Base-by-base conservation (phyloP, 2,113 vertebrate genomes). In the Passer domesticus region DNA sequence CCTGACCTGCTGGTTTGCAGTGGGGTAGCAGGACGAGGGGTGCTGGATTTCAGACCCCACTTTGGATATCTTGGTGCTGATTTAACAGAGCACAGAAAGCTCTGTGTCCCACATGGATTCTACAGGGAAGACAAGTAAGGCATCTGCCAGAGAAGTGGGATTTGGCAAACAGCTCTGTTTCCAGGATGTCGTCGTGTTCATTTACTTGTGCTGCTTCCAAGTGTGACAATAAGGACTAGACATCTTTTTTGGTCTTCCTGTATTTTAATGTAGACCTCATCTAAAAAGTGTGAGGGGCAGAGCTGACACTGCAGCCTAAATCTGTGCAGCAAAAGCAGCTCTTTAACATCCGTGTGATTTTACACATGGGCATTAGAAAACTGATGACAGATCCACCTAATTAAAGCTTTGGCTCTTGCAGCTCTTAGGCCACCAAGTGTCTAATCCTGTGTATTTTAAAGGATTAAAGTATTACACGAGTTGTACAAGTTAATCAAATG, bases 311-410 rank as follows among this genome's bases (percentile, higher is more conserved):
- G 5, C 19, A 78, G 60, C 69, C 50, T 77, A 31, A 31, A 49
- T n/a, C 39, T 60, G 6, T n/a, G 68, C 25, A 46, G 50, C 3
- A 30, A 74, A 86, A 92, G 55, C 64, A 72, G 56, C 77, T 74
- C 44, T 67, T 67, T 35, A 59, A 55, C 0, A 6, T 30, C 56
- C 0, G 0, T 44, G 25, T 43, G 63, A n/a, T 80, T 70, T 80
- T 80, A 63, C 21, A 28, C 7, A 2, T 33, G 22, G 17, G 14
- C 66, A 58, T 84, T 84, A 76, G 47, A 78, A 91, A 87, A 63
- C 13, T 1, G 13, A 19, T 69, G 60, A 55, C 49, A 92, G 44
- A 91, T 68, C 74, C 62, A 72, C 56, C 89, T 82, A 90, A 81
- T 81, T 73, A 87, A 77, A 82, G 90, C 50, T 62, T 89, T 89